Percentiles rank a stretch among this genome's conserved stretches.
These are phyloP conservation scores for Papilio polyxenes DNA, from an alignment of 1,140 invertebrate species.

Conservation along the genomic window DNA sequence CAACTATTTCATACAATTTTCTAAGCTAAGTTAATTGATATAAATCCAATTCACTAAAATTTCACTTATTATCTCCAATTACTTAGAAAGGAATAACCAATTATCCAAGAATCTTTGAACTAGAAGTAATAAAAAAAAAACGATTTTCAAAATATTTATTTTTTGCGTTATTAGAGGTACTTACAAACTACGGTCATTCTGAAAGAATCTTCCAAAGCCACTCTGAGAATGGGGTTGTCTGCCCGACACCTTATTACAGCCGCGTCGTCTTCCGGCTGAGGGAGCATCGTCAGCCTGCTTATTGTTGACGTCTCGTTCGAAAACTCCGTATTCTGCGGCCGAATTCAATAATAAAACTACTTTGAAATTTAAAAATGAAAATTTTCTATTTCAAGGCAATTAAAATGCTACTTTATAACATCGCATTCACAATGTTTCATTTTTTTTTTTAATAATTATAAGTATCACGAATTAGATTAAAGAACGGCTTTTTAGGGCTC, in stretches of 20 bases:
- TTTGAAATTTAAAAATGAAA: neutral
- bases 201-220: conserved; percentile 89
- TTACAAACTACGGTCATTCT: conserved; percentile 93
- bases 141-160: neutral
- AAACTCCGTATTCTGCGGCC: conserved; percentile 64
- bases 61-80: no score
- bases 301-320: conserved; percentile 84
- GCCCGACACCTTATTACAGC: conserved; percentile 91
- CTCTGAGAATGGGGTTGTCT: conserved; percentile 88
- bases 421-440: neutral
- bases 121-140: neutral
- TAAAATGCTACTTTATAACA: neutral
- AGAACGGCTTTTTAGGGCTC: no score
- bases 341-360: conserved; percentile 32
- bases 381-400: neutral
- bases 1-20: no score
- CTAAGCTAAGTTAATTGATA: no score
- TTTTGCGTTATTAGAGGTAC: conserved; percentile 67
- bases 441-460: neutral
- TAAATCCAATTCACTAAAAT: no score
- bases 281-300: conserved; percentile 89
- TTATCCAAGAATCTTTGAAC: neutral
- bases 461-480: no score
- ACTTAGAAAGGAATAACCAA: neutral
- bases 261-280: conserved; percentile 90